Evolutionary conservation across 2,797 vertebrate species (phyloP).

Genomic region (Emys orbicularis): DNA sequence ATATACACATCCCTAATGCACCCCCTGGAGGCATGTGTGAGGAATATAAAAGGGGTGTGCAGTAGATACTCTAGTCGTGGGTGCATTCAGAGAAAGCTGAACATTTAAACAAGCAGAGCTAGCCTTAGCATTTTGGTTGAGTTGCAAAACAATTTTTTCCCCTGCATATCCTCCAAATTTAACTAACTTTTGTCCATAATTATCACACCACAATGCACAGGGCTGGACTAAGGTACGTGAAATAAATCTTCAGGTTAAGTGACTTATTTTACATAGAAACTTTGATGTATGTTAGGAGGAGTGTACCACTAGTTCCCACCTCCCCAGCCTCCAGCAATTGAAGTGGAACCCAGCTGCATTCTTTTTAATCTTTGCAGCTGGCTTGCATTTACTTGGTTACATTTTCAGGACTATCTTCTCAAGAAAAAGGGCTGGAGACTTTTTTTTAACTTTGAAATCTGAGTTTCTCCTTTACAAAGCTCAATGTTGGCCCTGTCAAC

Average conservation of each 20-base stretch:
- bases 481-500: conserved; percentile 35
- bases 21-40: not conserved
- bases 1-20: not conserved
- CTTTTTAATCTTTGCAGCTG: conserved; percentile 33
- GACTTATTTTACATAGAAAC: not conserved
- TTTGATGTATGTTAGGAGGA: not conserved
- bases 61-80: not conserved
- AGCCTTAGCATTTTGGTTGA: not conserved
- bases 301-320: not conserved
- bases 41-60: not conserved
- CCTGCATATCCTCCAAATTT: conserved; percentile 6
- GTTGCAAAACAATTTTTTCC: not conserved
- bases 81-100: not conserved
- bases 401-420: not conserved
- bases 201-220: not conserved
- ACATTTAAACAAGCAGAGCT: not conserved
- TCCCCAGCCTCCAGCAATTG: not conserved
- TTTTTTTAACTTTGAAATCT: conserved; percentile 42
- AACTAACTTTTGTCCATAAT: conserved; percentile 15
- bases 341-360: not conserved
- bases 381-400: conserved; percentile 19
- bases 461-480: conserved; percentile 47
- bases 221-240: conserved; percentile 2
- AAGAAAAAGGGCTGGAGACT: conserved; percentile 29
- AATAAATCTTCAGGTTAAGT: not conserved